phyloP scores from a whole-genome alignment of 2,797 vertebrate genomes.

The Oreochromis grahami region DNA sequence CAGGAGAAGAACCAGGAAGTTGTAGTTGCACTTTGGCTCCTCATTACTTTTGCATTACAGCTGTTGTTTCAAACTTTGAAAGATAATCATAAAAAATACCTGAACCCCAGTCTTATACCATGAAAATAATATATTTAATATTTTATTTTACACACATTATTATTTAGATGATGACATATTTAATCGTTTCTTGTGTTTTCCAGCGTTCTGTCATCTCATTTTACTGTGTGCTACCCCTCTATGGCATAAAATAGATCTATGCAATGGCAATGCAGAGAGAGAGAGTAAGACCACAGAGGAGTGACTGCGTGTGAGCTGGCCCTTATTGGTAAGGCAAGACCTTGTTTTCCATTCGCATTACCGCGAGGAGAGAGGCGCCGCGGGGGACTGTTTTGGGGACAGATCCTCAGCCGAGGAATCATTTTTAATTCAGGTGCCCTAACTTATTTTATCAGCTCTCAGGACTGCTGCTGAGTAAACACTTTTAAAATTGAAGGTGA shows the following conservation, averaged over 20 bases:
- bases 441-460: constrained; percentile 67
- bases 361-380: not conserved
- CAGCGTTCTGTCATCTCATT: not conserved
- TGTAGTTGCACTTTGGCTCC: not conserved
- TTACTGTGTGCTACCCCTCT: not conserved
- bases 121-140: not conserved
- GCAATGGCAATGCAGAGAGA: not conserved
- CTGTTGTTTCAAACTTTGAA: not conserved
- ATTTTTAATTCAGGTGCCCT: constrained; percentile 69
- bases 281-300: not conserved
- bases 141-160: not conserved
- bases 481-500: constrained; percentile 77
- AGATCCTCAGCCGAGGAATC: constrained; percentile 37
- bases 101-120: not conserved
- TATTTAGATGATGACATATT: not conserved
- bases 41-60: not conserved
- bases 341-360: constrained; percentile 28
- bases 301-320: not conserved
- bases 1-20: not conserved
- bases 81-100: not conserved
- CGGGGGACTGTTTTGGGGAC: constrained; percentile 36
- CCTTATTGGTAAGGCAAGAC: constrained; percentile 2
- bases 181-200: not conserved
- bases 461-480: constrained; percentile 73
- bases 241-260: not conserved